Base-by-base conservation (phyloP, 2,113 vertebrate species). In the Montifringilla adamsi region DNA sequence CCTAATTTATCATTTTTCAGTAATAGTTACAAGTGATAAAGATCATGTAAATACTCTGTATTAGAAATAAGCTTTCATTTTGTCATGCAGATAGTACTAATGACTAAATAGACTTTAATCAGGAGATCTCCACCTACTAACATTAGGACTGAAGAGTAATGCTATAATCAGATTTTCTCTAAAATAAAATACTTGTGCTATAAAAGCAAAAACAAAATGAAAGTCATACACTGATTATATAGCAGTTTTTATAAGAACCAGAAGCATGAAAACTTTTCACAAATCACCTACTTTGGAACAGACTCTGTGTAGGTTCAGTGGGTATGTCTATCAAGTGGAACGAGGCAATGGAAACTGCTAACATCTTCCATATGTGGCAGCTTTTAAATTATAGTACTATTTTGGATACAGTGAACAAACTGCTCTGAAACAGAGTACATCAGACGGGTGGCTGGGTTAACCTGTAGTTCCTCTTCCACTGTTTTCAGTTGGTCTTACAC, bases 1-100 rank as follows among this genome's bases (percentile, higher is more conserved):
- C 94, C 92, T 98, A 97, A 98, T 97, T 96, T 97, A 97, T 92
- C 94, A 30, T 94, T 96, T 93, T 97, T 97, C 96, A 95, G 56
- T 87, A 93, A 97, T 84, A 74, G 94, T 95, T 96, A 95, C 95
- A 96, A 97, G 91, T 47, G 97, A 98, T 98, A 98, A 97, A 46
- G 62, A 97, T 97, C 97, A 30, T 96, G 96, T 97, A 97, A 98
- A 97, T 98, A 96, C 95, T 81, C 91, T 91, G 84, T 84, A 76
- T 96, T 95, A 94, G 86, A 89, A 90, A 96, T 92, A 93, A 89
- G 74, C 33, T 73, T 89, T 84, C 94, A 88, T 96, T 95, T 92
- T 94, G 94, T 95, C 88, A 96, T 91, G 52, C 70, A 91, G 91
- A 91, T 90, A 84, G 53, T 94, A 52, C 87, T 92, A 96, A 97